phyloP scores from a whole-genome alignment of 2,113 vertebrate genomes.

The Callopanchax toddi region DNA sequence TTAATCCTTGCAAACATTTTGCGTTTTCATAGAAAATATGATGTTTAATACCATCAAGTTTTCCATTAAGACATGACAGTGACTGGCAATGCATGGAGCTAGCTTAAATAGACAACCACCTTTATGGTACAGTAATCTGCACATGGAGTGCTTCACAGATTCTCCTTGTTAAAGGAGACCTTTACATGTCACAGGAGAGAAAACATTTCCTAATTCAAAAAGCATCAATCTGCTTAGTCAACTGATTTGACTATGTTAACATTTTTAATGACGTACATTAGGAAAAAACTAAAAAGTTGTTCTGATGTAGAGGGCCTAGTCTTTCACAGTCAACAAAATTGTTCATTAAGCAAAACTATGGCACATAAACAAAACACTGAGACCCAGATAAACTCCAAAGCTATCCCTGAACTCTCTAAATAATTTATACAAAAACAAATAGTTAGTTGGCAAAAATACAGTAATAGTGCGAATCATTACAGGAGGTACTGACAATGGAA shows the following conservation, averaged over 20 bases:
- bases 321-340: conserved; percentile 40
- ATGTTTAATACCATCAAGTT: background rate
- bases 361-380: conserved; percentile 44
- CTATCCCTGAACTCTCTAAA: background rate
- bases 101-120: background rate
- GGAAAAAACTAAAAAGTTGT: conserved; percentile 17
- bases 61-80: background rate
- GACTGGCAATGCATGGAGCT: background rate
- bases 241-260: conserved; percentile 16
- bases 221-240: conserved; percentile 34
- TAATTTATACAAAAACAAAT: conserved; percentile 8
- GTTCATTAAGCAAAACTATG: conserved; percentile 32
- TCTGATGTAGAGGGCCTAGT: conserved; percentile 17
- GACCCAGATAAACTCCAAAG: conserved; percentile 26
- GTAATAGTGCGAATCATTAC: conserved; percentile 43
- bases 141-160: conserved; percentile 32
- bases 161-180: conserved; percentile 6
- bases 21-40: conserved; percentile 4
- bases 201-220: conserved; percentile 35
- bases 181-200: conserved; percentile 20
- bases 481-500: conserved; percentile 45
- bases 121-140: background rate
- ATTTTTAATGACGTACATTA: conserved; percentile 19
- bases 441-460: conserved; percentile 23
- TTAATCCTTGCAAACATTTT: conserved; percentile 12